Percentiles rank a stretch among this genome's conserved stretches.
Conservation (phyloP, 1,140 invertebrate genomes). For the Drosophila erecta region DNA sequence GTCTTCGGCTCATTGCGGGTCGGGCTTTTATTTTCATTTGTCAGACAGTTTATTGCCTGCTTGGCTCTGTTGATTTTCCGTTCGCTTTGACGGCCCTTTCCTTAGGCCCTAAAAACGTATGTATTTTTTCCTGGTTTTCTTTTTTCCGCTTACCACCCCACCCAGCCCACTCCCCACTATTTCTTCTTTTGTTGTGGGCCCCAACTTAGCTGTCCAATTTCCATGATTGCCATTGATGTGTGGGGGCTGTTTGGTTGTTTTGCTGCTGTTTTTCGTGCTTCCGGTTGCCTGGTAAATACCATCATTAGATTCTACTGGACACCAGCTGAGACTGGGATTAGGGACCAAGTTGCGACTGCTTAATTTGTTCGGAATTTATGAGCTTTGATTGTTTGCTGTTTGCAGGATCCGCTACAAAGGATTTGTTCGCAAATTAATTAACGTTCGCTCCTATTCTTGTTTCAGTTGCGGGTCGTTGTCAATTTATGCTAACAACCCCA, state of each 20-base stretch:
- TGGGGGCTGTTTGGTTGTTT: constrained; percentile 16
- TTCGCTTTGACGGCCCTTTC: constrained; percentile 60
- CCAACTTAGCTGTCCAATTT: constrained; percentile 64
- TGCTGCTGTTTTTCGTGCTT: constrained; percentile 42
- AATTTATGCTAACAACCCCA: constrained; percentile 51
- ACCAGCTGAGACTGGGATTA: constrained; percentile 44
- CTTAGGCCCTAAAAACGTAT: constrained; percentile 24
- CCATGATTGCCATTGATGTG: constrained; percentile 68
- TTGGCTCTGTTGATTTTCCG: constrained; percentile 60
- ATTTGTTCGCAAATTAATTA: constrained; percentile 67
- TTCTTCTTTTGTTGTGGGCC: constrained; percentile 33
- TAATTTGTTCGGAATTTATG: constrained; percentile 74
- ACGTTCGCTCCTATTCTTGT: constrained; percentile 27
- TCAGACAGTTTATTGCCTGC: constrained; percentile 61
- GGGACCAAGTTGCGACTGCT: constrained; percentile 45
- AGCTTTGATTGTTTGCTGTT: constrained; percentile 62
- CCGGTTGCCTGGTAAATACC: constrained; percentile 48
- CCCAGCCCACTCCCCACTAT: constrained; percentile 3
- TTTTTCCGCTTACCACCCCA: constrained; percentile 2
- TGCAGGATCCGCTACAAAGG: constrained; percentile 22
- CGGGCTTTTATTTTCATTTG: constrained; percentile 53
- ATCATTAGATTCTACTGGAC: constrained; percentile 62
- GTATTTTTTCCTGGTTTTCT: constrained; percentile 21
- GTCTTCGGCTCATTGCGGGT: constrained; percentile 47
- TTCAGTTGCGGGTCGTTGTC: constrained; percentile 18